phyloP scores from a whole-genome alignment of 2,797 vertebrate species.

The Macroramphosus scolopax region DNA sequence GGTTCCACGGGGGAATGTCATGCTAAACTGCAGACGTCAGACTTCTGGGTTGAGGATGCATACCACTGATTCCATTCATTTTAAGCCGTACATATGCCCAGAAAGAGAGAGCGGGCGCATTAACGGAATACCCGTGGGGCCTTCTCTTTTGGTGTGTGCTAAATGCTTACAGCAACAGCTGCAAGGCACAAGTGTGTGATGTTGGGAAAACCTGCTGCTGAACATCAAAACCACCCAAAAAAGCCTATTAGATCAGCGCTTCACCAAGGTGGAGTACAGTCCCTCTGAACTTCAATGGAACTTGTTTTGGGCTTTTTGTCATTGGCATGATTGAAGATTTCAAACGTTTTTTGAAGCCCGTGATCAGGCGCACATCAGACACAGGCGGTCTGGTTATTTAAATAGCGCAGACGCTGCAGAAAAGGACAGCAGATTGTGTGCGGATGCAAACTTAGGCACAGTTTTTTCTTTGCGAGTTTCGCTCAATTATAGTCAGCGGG shows the following conservation, averaged over 20 bases:
- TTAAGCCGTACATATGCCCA: slow-evolving; percentile 45
- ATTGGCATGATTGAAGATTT: slow-evolving; percentile 24
- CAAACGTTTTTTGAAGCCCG: slow-evolving; percentile 14
- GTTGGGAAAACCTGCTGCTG: slow-evolving; percentile 64
- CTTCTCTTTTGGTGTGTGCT: slow-evolving; percentile 48
- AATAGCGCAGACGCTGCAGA: slow-evolving; percentile 1
- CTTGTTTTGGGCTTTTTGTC: slow-evolving; percentile 3
- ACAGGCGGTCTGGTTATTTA: not conserved
- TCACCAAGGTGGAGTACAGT: slow-evolving; percentile 19
- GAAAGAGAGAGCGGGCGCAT: slow-evolving; percentile 27
- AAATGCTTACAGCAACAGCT: slow-evolving; percentile 69
- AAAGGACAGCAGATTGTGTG: too few relatives aligned
- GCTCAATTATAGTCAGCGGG: not conserved
- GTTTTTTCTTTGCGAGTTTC: too few relatives aligned
- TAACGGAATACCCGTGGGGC: slow-evolving; percentile 55
- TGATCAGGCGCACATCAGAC: slow-evolving; percentile 26
- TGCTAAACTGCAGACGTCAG: slow-evolving; percentile 61
- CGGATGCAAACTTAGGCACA: too few relatives aligned
- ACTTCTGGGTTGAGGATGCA: slow-evolving; percentile 54
- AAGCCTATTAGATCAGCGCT: slow-evolving; percentile 44
- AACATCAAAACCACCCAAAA: slow-evolving; percentile 66
- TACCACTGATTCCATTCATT: slow-evolving; percentile 71
- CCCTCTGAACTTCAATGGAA: slow-evolving; percentile 30
- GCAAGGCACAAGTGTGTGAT: slow-evolving; percentile 72
- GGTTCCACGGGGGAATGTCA: slow-evolving; percentile 58